Evolutionary conservation across 2,113 vertebrate species (phyloP).

Genomic region (Carassius gibelio): DNA sequence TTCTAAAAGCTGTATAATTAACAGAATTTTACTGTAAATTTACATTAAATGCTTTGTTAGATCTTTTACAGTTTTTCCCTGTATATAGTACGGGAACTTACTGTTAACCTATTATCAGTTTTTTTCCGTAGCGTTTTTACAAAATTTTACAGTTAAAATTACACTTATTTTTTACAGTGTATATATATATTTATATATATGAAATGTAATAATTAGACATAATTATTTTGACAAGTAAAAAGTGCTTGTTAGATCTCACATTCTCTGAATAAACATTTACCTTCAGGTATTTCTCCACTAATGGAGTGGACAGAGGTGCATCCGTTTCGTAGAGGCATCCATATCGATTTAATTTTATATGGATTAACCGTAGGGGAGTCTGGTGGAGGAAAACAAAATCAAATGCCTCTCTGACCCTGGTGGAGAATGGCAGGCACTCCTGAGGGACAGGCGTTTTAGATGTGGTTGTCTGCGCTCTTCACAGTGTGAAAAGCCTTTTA

Average conservation of each 20-base stretch:
- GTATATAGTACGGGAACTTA: too few species aligned
- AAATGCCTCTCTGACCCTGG: slow-evolving; percentile 59
- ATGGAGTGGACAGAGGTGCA: slow-evolving; percentile 14
- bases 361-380: slow-evolving; percentile 29
- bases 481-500: slow-evolving; percentile 70
- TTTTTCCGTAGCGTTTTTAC: too few species aligned
- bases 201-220: too few species aligned
- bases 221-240: too few species aligned
- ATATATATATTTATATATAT: too few species aligned
- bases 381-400: slow-evolving; percentile 57
- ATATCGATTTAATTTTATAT: slow-evolving; percentile 50
- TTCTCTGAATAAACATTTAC: slow-evolving; percentile 5
- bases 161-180: too few species aligned
- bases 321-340: slow-evolving; percentile 21
- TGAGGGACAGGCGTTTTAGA: slow-evolving; percentile 59
- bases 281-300: slow-evolving; percentile 12
- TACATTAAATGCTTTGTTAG: too few species aligned
- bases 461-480: slow-evolving; percentile 57
- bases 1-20: too few species aligned
- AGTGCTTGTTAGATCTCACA: not conserved
- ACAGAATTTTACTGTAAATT: too few species aligned
- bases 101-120: too few species aligned
- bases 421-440: slow-evolving; percentile 60
- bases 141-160: too few species aligned
- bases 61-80: too few species aligned